These are phyloP conservation scores for Myanophis thanlyinensis DNA, from an alignment of 2,113 vertebrate genomes.

Conservation along the genomic window DNA sequence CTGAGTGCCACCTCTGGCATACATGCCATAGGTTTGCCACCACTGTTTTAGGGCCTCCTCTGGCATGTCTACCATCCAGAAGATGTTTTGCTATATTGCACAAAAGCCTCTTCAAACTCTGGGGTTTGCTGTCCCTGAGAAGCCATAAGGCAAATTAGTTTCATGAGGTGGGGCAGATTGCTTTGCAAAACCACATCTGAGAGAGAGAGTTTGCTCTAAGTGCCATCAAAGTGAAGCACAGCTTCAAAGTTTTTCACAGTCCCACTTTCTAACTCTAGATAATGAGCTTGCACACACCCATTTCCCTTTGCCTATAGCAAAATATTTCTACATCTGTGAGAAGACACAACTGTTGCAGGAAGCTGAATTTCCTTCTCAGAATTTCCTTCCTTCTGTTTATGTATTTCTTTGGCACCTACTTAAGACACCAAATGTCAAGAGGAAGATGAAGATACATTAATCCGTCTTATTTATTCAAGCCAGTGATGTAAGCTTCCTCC, in stretches of 20 bases:
- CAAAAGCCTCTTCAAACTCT: background rate
- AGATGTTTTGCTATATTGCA: background rate
- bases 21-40: too few species aligned
- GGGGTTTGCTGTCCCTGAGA: background rate
- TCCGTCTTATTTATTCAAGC: constrained; percentile 6
- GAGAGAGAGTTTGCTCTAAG: background rate
- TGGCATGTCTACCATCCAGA: background rate
- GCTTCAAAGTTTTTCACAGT: background rate
- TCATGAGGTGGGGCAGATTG: background rate
- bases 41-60: too few species aligned
- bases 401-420: constrained; percentile 40
- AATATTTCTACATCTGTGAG: constrained; percentile 22
- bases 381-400: too few species aligned
- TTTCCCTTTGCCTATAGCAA: background rate
- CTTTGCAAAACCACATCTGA: background rate
- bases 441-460: constrained; percentile 47
- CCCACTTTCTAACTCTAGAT: background rate
- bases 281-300: background rate
- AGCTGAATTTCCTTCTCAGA: constrained; percentile 3
- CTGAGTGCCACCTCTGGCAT: too few species aligned
- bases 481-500: constrained; percentile 26
- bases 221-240: background rate
- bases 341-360: background rate
- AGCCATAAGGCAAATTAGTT: background rate
- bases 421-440: constrained; percentile 39